A percentile compares a stretch with the other conserved stretches of the same genome.
Evolutionary conservation across 2,797 vertebrate species (phyloP).

Genomic region (Corythornis leucogaster): DNA sequence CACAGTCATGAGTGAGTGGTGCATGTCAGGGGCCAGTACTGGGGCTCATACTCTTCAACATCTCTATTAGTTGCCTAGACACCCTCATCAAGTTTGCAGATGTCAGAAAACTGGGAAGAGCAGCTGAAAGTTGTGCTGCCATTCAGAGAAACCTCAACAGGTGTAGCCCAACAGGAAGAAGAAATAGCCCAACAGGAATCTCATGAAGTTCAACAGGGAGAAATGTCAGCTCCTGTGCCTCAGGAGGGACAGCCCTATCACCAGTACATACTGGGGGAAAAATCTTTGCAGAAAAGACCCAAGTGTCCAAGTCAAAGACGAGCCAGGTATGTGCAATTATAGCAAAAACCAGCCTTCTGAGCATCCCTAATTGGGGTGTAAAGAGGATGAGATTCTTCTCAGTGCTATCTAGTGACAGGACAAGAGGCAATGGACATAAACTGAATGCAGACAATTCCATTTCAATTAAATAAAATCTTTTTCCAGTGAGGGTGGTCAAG

Average conservation of each 20-base stretch:
- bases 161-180: background rate
- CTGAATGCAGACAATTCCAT: accelerated
- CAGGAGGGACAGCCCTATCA: background rate
- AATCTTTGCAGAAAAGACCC: background rate
- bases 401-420: background rate
- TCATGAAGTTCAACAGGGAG: background rate
- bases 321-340: background rate
- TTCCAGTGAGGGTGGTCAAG: background rate
- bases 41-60: background rate
- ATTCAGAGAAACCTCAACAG: background rate
- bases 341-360: background rate
- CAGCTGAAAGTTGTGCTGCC: background rate
- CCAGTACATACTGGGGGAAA: background rate
- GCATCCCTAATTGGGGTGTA: background rate
- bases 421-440: background rate
- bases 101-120: background rate
- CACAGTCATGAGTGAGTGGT: background rate
- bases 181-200: background rate
- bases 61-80: background rate
- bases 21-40: background rate
- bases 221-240: background rate
- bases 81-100: background rate
- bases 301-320: background rate
- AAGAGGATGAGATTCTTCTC: background rate
- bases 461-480: background rate